Percentiles rank a stretch among this genome's conserved stretches.
phyloP scores from a whole-genome alignment of 2,888 invertebrate genomes.

The Lepidocyrtoides sp. region DNA sequence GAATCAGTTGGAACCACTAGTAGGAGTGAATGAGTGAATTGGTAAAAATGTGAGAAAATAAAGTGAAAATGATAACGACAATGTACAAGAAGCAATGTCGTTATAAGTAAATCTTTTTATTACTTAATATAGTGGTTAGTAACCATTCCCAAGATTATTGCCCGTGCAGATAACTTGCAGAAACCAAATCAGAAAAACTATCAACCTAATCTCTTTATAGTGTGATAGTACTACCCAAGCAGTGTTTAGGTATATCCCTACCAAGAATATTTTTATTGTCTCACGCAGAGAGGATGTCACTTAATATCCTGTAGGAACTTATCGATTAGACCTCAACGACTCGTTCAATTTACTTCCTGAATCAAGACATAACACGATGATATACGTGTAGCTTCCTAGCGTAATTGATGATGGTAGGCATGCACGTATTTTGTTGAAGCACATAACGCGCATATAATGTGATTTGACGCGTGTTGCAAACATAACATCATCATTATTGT shows the following conservation, averaged over 20 bases:
- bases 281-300: slow-evolving; percentile 24
- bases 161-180: background rate
- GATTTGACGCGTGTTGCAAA: slow-evolving; percentile 59
- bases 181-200: background rate
- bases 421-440: background rate
- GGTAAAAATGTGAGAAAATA: background rate
- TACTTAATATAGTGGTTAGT: background rate
- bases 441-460: slow-evolving; percentile 50
- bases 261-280: background rate
- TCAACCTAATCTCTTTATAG: background rate
- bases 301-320: slow-evolving; percentile 47
- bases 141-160: background rate
- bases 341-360: slow-evolving; percentile 46
- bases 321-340: slow-evolving; percentile 43
- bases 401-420: slow-evolving; percentile 5
- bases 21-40: background rate
- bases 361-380: background rate
- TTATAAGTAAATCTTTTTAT: background rate
- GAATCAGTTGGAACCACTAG: background rate
- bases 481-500: slow-evolving; percentile 22
- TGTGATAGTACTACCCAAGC: no score
- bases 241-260: background rate
- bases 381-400: background rate
- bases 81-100: background rate
- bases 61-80: slow-evolving; percentile 23